Conservation (phyloP, 2,113 vertebrate species). For the Egretta garzetta region DNA sequence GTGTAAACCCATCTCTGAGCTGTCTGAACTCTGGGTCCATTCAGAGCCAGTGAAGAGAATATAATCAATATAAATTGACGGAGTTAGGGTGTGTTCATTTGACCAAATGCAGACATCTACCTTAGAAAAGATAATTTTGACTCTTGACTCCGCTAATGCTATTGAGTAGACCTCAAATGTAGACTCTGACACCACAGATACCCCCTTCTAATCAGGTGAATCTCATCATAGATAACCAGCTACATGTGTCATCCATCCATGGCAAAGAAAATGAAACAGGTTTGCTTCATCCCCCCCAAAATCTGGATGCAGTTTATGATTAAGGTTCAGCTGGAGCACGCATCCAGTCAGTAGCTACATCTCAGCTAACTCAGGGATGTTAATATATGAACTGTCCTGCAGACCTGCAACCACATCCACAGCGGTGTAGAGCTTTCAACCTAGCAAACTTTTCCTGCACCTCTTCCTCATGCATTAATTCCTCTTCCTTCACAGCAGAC, state of each 20-base stretch:
- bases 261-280: neutral
- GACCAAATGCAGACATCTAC: neutral
- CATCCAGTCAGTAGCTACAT: neutral
- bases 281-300: neutral
- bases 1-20: neutral
- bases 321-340: neutral
- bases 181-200: neutral
- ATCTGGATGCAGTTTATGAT: neutral
- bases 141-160: neutral
- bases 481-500: neutral
- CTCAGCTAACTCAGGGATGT: neutral
- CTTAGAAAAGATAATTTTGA: neutral
- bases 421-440: neutral
- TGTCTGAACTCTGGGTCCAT: neutral
- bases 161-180: neutral
- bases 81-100: neutral
- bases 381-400: neutral
- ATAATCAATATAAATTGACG: neutral
- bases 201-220: neutral
- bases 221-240: neutral
- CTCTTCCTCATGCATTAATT: neutral
- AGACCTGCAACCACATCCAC: neutral
- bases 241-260: neutral
- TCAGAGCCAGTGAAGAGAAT: neutral
- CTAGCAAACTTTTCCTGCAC: neutral